Percentiles rank a stretch among this genome's conserved stretches.
Conservation (phyloP, 2,113 vertebrate species). For the Peromyscus maniculatus region DNA sequence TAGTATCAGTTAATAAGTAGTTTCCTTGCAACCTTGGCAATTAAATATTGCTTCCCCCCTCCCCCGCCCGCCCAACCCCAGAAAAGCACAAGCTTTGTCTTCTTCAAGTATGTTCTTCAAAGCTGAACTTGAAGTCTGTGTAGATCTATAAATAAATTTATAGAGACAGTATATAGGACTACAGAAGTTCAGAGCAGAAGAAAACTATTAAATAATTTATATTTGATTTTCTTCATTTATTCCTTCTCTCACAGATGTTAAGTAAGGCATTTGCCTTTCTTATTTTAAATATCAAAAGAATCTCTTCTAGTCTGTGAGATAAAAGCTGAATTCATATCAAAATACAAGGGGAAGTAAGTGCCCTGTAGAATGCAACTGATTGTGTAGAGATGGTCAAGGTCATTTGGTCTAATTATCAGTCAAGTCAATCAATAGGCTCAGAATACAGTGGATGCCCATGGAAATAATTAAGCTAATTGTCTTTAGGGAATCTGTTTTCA, state of each 20-base stretch:
- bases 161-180: conserved; percentile 20
- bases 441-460: conserved; percentile 30
- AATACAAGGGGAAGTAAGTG: conserved; percentile 52
- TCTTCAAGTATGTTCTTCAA: conserved; percentile 39
- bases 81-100: background rate
- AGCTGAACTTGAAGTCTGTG: conserved; percentile 36
- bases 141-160: background rate
- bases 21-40: background rate
- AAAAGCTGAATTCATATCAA: conserved; percentile 47
- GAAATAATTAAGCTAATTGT: conserved; percentile 78
- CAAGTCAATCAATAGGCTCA: conserved; percentile 57
- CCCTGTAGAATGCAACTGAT: conserved; percentile 50
- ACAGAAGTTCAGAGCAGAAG: background rate
- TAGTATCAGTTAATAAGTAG: background rate
- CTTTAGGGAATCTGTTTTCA: conserved; percentile 65
- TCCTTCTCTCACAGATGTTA: background rate
- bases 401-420: conserved; percentile 75
- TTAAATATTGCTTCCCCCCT: background rate
- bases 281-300: conserved; percentile 60
- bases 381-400: conserved; percentile 67
- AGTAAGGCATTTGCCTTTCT: conserved; percentile 25
- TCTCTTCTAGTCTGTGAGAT: conserved; percentile 35
- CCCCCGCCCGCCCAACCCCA: background rate
- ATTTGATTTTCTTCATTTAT: conserved; percentile 53
- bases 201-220: conserved; percentile 44